Evolutionary conservation across 2,797 vertebrate genomes (phyloP).

Genomic region (Erethizon dorsatum): DNA sequence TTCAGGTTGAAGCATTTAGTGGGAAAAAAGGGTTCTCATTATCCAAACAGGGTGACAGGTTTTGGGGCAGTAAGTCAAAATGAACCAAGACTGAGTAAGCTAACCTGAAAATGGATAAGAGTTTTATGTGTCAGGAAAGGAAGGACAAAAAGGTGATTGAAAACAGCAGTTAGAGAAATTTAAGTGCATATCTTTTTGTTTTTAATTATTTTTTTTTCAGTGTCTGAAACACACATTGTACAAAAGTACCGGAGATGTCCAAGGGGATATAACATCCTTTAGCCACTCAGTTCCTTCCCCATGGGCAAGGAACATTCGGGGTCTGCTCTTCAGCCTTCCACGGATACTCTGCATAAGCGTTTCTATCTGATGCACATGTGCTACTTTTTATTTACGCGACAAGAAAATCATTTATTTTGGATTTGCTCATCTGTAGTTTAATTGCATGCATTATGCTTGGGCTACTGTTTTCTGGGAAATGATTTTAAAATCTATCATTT

Average conservation of each 20-base stretch:
- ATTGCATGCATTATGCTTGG: background rate
- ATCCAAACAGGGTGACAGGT: background rate
- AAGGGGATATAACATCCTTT: background rate
- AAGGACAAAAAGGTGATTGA: background rate
- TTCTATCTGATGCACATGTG: background rate
- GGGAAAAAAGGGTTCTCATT: constrained; percentile 39
- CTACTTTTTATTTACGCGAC: background rate
- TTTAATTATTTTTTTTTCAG: background rate
- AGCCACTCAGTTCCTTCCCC: too few species aligned
- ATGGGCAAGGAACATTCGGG: background rate
- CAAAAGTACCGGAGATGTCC: background rate
- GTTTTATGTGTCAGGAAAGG: background rate
- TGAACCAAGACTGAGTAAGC: background rate
- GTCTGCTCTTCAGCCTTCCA: background rate
- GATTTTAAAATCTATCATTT: background rate
- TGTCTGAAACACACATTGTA: background rate
- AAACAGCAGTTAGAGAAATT: background rate
- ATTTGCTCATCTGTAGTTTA: background rate
- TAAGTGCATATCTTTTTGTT: constrained; percentile 23
- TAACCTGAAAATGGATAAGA: background rate
- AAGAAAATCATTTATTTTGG: background rate
- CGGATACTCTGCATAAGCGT: background rate
- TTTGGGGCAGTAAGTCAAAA: constrained; percentile 55
- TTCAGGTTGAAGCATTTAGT: constrained; percentile 48
- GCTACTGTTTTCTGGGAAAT: background rate